Evolutionary conservation across 2,797 vertebrate species (phyloP), one percentile per base, ranked within the genome.

Genomic region (Sus cebifrons): DNA sequence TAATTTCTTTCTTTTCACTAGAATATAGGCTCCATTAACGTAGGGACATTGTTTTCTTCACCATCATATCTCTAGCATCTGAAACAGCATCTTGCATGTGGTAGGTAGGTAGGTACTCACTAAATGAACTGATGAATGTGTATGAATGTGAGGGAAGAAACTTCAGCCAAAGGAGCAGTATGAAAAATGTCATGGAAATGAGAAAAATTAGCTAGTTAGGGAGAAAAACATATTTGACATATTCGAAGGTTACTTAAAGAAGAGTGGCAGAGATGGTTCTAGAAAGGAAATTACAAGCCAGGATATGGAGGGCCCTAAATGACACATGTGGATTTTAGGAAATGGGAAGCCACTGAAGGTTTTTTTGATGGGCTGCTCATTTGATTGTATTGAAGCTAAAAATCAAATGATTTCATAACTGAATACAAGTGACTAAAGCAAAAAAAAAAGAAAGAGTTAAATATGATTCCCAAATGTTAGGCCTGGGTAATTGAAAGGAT

Each of bases 211-310:
- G 9, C 65, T 75, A 81, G 2, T 93, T 49, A 89, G 20, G 21
- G 12, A 93, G 32, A 85, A 70, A 18, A 44, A 18, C 20, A 62
- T 78, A 74, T 60, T 62, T 88, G 56, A 6, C 27, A 49, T 49
- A 49, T 49, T 49, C 79, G 56, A 85, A 58, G 18, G 3, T 5
- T 71, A 4, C 54, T 77, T 77, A 18, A 32, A 89, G 23, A 64
- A 23, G 67, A 75, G 16, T 91, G 21, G 29, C 14, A 75, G 64
- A 78, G 9, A 32, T 79, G 0, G 20, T n/a, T 78, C 11, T 56
- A 93, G 70, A 90, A 86, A 89, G 21, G 3, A 10, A 97, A 71
- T 1, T 82, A 67, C n/a, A 95, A 90, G 5, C 16, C 64, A 79
- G 58, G 65, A 74, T 87, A 8, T 84, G 15, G n/a, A 67, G 5